A percentile compares a stretch with the other conserved stretches of the same genome.
These are phyloP conservation scores for Drosophila villosipedis DNA, from an alignment of 2,888 invertebrate genomes.

Conservation along the genomic window DNA sequence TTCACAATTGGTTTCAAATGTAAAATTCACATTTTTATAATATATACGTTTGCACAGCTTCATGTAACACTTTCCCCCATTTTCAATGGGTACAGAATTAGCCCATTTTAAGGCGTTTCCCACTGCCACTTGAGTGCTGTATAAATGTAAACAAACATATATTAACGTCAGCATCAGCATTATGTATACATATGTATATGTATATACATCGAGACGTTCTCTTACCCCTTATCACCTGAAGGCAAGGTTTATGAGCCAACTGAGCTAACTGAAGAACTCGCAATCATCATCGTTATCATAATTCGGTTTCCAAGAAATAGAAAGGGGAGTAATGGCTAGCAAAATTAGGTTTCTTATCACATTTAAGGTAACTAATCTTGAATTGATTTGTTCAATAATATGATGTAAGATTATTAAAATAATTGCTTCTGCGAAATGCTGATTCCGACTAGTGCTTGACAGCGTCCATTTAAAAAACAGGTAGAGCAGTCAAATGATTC, in stretches of 20 bases:
- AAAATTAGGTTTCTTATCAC: not conserved
- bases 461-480: not conserved
- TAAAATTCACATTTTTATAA: not conserved
- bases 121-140: not conserved
- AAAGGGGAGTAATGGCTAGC: not conserved
- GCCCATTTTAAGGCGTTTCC: not conserved
- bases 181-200: not conserved
- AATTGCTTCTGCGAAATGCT: not conserved
- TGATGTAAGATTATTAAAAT: not conserved
- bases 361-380: not conserved
- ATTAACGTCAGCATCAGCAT: not conserved
- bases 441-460: not conserved
- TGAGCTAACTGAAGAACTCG: not conserved
- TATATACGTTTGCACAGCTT: not conserved
- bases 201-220: not conserved
- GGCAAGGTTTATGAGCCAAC: not conserved
- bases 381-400: not conserved
- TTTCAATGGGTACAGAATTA: not conserved
- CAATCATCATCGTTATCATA: not conserved
- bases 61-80: not conserved
- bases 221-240: not conserved
- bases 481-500: not conserved
- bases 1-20: not conserved
- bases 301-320: not conserved
- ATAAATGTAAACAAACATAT: not conserved